These are phyloP conservation scores for Drosophila bipectinata DNA, from an alignment of 1,140 invertebrate genomes.

Conservation along the genomic window DNA sequence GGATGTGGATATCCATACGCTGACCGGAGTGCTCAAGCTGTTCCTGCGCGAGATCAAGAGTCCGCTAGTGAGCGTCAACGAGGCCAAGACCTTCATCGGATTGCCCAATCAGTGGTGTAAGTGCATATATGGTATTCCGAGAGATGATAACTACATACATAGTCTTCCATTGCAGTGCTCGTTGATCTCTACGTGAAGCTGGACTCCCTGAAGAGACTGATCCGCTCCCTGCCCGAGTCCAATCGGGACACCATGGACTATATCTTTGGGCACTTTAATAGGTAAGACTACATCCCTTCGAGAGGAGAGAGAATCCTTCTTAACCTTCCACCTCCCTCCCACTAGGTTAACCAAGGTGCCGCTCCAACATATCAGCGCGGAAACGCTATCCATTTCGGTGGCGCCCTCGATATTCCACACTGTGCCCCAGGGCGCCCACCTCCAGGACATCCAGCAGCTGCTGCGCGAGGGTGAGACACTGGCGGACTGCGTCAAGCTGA, in stretches of 20 bases:
- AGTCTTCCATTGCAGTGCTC: constrained; percentile 47
- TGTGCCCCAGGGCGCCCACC: constrained; percentile 64
- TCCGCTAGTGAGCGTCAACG: constrained; percentile 74
- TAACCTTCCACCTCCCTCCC: background rate
- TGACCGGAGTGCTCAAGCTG: constrained; percentile 76
- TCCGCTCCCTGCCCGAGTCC: constrained; percentile 74
- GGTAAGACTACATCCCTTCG: constrained; percentile 37
- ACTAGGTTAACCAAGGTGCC: constrained; percentile 74
- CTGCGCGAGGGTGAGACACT: constrained; percentile 72
- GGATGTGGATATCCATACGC: constrained; percentile 75
- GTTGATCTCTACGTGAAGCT: constrained; percentile 70
- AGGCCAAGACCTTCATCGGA: constrained; percentile 80
- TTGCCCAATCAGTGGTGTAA: constrained; percentile 75
- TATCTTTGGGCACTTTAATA: constrained; percentile 75
- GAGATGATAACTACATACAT: background rate
- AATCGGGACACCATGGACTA: constrained; percentile 81
- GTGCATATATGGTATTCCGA: constrained; percentile 14
- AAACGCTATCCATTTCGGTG: constrained; percentile 73
- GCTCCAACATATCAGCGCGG: constrained; percentile 76
- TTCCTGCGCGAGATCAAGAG: constrained; percentile 82
- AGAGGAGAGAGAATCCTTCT: no score
- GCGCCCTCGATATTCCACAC: constrained; percentile 80
- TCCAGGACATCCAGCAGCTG: constrained; percentile 68
- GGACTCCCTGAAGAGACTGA: constrained; percentile 79
- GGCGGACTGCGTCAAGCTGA: constrained; percentile 77